A percentile compares a stretch with the other conserved stretches of the same genome.
These are phyloP conservation scores for Nycteola revayana DNA, from an alignment of 2,888 invertebrate genomes.

Conservation along the genomic window DNA sequence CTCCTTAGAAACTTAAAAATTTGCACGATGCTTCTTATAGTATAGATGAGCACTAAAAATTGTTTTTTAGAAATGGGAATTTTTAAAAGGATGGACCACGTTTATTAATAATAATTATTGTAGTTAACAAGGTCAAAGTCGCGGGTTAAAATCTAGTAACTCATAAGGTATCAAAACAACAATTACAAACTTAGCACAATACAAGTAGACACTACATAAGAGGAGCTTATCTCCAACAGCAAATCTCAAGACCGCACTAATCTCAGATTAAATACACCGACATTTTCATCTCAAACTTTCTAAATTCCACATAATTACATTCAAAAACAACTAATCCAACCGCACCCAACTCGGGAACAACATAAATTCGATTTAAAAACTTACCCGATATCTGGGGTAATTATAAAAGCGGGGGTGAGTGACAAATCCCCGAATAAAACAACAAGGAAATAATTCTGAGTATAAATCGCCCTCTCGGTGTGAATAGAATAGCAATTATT, in stretches of 20 bases:
- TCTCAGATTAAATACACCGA: constrained; percentile 31
- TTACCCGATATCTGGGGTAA: constrained; percentile 74
- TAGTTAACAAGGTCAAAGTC: too few species aligned
- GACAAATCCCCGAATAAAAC: constrained; percentile 82
- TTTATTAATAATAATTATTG: too few species aligned
- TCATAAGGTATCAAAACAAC: too few species aligned
- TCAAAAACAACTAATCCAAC: constrained; percentile 54
- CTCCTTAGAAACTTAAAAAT: too few species aligned
- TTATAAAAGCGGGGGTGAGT: constrained; percentile 77
- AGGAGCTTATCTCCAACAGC: constrained; percentile 6
- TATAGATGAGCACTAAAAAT: too few species aligned
- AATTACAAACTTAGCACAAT: too few species aligned
- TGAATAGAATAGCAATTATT: constrained; percentile 83
- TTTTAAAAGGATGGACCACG: too few species aligned
- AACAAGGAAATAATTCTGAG: constrained; percentile 81
- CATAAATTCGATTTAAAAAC: constrained; percentile 72
- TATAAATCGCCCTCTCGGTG: constrained; percentile 78
- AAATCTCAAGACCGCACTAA: constrained; percentile 32
- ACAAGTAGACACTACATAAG: too few species aligned
- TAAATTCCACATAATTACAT: constrained; percentile 53
- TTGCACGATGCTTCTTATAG: too few species aligned
- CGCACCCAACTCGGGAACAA: constrained; percentile 42
- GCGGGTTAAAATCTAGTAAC: too few species aligned
- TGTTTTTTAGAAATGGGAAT: too few species aligned
- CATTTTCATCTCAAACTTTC: constrained; percentile 32